A percentile compares a stretch with the other conserved stretches of the same genome.
Evolutionary conservation across 2,113 vertebrate genomes (phyloP).

Genomic region (Ibidorhyncha struthersii): DNA sequence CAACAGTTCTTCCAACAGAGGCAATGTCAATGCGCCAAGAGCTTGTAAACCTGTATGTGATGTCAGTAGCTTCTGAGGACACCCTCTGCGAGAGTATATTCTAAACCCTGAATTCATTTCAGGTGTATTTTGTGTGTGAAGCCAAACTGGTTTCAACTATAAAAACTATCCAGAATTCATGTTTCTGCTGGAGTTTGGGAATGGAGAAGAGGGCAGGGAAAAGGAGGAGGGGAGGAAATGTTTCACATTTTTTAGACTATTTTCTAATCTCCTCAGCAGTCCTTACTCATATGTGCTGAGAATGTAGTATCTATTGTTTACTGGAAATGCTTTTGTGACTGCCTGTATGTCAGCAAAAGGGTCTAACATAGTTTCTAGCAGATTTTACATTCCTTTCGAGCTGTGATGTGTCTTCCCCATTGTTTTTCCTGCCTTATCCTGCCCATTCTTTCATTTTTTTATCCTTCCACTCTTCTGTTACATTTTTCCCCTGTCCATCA

Average conservation of each 20-base stretch:
- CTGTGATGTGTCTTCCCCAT: not conserved
- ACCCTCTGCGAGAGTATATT: not conserved
- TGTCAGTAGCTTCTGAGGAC: not conserved
- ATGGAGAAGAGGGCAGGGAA: not conserved
- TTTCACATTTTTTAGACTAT: constrained; percentile 49
- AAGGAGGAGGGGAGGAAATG: constrained; percentile 33
- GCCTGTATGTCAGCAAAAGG: not conserved
- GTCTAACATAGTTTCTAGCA: constrained; percentile 9
- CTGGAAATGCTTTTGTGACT: constrained; percentile 38
- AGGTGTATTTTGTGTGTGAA: not conserved
- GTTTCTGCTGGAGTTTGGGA: not conserved
- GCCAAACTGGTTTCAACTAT: not conserved
- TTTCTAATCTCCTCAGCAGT: constrained; percentile 25
- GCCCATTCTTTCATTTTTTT: not conserved
- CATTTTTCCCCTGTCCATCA: not conserved
- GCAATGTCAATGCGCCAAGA: not conserved
- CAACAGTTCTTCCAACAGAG: not conserved
- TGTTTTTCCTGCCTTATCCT: constrained; percentile 9
- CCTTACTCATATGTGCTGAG: not conserved
- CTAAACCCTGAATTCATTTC: not conserved
- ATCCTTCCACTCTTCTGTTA: not conserved
- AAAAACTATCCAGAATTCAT: not conserved
- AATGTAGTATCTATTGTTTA: constrained; percentile 43
- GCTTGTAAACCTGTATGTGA: not conserved
- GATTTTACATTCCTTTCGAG: constrained; percentile 43